phyloP scores from a whole-genome alignment of 2,888 invertebrate genomes.

The Muscina levida region DNA sequence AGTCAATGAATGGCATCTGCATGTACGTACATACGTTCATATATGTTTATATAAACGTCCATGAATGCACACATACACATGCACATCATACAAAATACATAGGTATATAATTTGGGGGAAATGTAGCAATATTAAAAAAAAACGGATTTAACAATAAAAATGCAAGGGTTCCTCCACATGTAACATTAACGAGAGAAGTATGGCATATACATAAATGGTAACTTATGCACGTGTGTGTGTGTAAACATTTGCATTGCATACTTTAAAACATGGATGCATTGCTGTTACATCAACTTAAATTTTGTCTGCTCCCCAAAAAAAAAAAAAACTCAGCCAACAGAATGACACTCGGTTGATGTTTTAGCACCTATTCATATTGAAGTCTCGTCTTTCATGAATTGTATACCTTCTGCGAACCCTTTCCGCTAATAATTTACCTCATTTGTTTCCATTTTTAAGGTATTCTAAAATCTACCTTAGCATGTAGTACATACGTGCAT shows the following conservation, averaged over 20 bases:
- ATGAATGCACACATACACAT: not conserved
- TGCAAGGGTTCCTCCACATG: conserved; percentile 11
- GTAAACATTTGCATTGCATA: not conserved
- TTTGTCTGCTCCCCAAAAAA: conserved; percentile 11
- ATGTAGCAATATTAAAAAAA: conserved; percentile 22
- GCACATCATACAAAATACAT: not conserved
- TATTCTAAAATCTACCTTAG: conserved; percentile 28
- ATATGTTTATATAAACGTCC: not conserved
- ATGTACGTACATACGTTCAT: not conserved
- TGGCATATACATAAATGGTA: not conserved
- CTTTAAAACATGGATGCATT: not conserved
- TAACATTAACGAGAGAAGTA: not conserved
- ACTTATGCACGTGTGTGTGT: not conserved
- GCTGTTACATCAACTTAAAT: conserved; percentile 19
- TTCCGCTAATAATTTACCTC: conserved; percentile 18
- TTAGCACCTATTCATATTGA: conserved; percentile 66
- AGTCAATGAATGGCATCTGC: conserved; percentile 43
- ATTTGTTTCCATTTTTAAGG: conserved; percentile 47
- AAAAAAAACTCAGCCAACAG: conserved; percentile 6
- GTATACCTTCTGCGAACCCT: not conserved
- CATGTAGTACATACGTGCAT: not conserved
- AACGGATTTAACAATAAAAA: conserved; percentile 17
- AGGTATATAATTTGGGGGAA: conserved; percentile 29
- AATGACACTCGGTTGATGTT: conserved; percentile 43
- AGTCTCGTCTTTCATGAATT: conserved; percentile 60